Percentiles rank a stretch among this genome's conserved stretches.
These are phyloP conservation scores for Brachionus koreanus DNA, from an alignment of 1,140 invertebrate genomes.

Conservation along the genomic window DNA sequence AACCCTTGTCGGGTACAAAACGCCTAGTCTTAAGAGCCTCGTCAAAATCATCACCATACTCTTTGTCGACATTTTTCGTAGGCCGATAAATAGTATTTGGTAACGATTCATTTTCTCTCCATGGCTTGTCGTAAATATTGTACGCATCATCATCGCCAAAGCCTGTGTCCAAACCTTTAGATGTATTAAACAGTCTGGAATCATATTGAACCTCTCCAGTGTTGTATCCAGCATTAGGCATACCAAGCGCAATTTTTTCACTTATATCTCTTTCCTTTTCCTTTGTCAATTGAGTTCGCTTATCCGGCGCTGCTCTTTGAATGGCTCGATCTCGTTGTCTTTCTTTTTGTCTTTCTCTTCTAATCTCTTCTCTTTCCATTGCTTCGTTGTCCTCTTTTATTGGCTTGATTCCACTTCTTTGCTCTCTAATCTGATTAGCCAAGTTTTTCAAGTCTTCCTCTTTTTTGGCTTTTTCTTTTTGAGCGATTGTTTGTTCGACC, in stretches of 20 bases:
- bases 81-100: conserved; percentile 88
- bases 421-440: conserved; percentile 90
- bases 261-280: conserved; percentile 84
- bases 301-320: conserved; percentile 85
- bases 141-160: conserved; percentile 97
- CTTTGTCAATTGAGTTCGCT: conserved; percentile 61
- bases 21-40: neutral
- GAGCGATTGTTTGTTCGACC: conserved; percentile 88
- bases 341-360: conserved; percentile 84
- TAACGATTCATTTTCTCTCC: conserved; percentile 68
- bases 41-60: conserved; percentile 34
- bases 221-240: conserved; percentile 71
- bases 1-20: conserved; percentile 32
- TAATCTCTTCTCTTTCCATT: conserved; percentile 79
- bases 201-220: conserved; percentile 83
- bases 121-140: conserved; percentile 88
- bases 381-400: conserved; percentile 67
- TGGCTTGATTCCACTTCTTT: conserved; percentile 73
- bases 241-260: conserved; percentile 92
- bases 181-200: conserved; percentile 89
- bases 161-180: conserved; percentile 70
- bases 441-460: conserved; percentile 86
- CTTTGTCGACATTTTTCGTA: conserved; percentile 60
- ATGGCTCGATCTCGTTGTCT: conserved; percentile 86
- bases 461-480: conserved; percentile 97